These are phyloP conservation scores for Schizopygopsis pylzovi DNA, from an alignment of 2,797 vertebrate species.

Conservation along the genomic window DNA sequence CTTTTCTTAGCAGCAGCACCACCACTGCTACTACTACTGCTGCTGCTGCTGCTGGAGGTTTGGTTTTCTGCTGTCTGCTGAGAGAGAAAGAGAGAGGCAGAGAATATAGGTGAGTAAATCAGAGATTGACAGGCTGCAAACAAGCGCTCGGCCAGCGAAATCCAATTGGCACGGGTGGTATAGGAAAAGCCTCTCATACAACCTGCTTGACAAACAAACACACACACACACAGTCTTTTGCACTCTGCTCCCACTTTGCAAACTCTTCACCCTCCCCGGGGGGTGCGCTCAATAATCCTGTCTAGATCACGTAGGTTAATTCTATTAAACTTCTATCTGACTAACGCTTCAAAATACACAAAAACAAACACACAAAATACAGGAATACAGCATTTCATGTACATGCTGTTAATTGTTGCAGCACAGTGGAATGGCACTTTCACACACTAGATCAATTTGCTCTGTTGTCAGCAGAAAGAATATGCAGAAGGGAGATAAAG, in stretches of 20 bases:
- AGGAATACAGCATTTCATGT: constrained; percentile 15
- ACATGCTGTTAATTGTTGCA: constrained; percentile 21
- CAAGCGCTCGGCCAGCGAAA: constrained; percentile 25
- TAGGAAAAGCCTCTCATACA: constrained; percentile 42
- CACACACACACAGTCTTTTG: constrained; percentile 17
- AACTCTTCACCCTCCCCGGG: constrained; percentile 26
- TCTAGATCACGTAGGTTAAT: constrained; percentile 74
- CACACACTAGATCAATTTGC: constrained; percentile 42
- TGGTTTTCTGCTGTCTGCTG: constrained; percentile 55
- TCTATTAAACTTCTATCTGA: constrained; percentile 77
- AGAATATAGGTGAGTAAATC: constrained; percentile 30
- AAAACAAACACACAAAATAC: not conserved
- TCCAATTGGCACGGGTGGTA: constrained; percentile 39
- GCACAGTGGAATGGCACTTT: constrained; percentile 23
- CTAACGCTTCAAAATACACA: constrained; percentile 54
- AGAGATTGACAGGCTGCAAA: constrained; percentile 18
- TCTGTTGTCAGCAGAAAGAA: constrained; percentile 53
- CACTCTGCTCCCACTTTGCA: constrained; percentile 3
- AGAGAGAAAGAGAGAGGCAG: constrained; percentile 20
- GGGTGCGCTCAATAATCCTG: constrained; percentile 71
- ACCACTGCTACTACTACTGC: not conserved
- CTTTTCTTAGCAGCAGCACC: constrained; percentile 2
- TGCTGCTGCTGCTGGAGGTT: constrained; percentile 21
- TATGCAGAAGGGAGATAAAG: constrained; percentile 2
- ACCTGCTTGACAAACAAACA: constrained; percentile 14